These are phyloP conservation scores for Ceyx margarethae DNA, from an alignment of 2,113 vertebrate genomes.

Conservation along the genomic window DNA sequence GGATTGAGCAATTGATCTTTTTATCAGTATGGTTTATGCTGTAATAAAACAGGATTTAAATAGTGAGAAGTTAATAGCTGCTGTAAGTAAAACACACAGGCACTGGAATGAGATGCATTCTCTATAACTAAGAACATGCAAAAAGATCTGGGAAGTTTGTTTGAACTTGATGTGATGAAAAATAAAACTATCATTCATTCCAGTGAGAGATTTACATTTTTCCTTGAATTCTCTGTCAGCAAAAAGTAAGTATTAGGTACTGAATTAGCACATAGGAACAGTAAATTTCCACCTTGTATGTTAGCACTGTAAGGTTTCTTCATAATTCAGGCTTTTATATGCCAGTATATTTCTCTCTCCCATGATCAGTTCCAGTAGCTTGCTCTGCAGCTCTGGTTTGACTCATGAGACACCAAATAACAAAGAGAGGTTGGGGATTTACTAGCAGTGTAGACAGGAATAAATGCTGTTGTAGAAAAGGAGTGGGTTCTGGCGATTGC, in stretches of 20 bases:
- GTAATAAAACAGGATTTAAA: slow-evolving; percentile 5
- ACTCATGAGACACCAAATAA: neutral
- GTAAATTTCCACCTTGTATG: neutral
- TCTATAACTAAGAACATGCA: neutral
- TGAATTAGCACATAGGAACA: neutral
- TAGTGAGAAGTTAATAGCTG: neutral
- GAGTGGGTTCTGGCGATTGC: neutral
- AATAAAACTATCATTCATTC: neutral
- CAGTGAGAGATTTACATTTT: neutral
- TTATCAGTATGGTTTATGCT: neutral
- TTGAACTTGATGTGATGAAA: neutral
- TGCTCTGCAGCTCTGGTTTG: neutral
- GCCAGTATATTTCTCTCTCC: neutral
- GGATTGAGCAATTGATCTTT: slow-evolving; percentile 8
- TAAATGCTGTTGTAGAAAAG: neutral
- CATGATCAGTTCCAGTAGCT: neutral
- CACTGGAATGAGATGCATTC: neutral
- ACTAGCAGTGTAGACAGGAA: neutral
- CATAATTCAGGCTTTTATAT: neutral
- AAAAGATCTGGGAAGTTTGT: neutral
- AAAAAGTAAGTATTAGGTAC: neutral
- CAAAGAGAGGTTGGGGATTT: neutral
- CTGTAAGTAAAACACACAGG: neutral
- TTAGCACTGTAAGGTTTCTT: neutral
- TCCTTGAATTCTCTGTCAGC: neutral